Conservation (phyloP, 2,797 vertebrate genomes). For the Thunnus albacares region DNA sequence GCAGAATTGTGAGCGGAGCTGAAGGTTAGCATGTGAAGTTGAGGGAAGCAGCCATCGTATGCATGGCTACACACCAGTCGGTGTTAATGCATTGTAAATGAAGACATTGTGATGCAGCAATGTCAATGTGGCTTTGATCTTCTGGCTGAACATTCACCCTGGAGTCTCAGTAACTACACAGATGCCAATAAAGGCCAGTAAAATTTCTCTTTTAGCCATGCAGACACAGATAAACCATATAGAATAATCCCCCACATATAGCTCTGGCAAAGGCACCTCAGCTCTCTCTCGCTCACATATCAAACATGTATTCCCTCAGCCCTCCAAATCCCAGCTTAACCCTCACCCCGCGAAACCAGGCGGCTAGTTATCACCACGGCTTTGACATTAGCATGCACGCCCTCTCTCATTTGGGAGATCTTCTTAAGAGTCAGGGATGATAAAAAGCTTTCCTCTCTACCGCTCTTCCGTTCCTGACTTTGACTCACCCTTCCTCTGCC, state of each 20-base stretch:
- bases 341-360: conserved; percentile 76
- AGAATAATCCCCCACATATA: conserved; percentile 79
- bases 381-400: conserved; percentile 83
- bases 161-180: conserved; percentile 54
- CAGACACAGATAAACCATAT: conserved; percentile 78
- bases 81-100: conserved; percentile 62
- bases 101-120: conserved; percentile 56
- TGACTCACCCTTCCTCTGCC: conserved; percentile 82
- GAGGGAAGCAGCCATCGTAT: conserved; percentile 34
- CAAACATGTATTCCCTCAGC: conserved; percentile 83
- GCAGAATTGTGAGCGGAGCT: conserved; percentile 44
- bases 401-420: conserved; percentile 84
- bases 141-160: conserved; percentile 56
- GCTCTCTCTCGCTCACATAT: conserved; percentile 76
- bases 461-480: conserved; percentile 79
- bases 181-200: conserved; percentile 54
- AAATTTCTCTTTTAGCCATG: conserved; percentile 60
- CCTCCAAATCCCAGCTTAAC: conserved; percentile 84
- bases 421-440: conserved; percentile 83
- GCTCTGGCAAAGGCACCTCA: conserved; percentile 80
- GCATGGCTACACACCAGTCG: conserved; percentile 28
- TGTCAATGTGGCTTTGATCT: conserved; percentile 72
- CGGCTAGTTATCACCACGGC: conserved; percentile 80
- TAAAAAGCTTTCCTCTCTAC: conserved; percentile 82
- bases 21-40: conserved; percentile 57